Conservation (phyloP, 1,140 invertebrate species). For the Lepidurus apus region DNA sequence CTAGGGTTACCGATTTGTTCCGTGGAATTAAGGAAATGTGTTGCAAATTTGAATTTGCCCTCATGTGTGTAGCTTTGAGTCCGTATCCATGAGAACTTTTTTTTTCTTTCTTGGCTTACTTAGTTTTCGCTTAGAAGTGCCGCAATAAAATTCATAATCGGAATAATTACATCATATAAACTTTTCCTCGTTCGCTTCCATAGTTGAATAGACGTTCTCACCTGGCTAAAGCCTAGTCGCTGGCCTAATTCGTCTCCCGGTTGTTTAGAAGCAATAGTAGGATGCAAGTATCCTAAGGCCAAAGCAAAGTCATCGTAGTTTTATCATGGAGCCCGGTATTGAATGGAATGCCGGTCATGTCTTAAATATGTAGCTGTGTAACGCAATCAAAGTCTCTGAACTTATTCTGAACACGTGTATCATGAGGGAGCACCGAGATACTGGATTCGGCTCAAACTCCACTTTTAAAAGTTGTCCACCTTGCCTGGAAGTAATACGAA, state of each 20-base stretch:
- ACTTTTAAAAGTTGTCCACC: slow-evolving; percentile 49
- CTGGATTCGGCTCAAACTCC: slow-evolving; percentile 43
- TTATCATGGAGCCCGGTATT: slow-evolving; percentile 45
- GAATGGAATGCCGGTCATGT: background rate
- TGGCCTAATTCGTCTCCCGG: slow-evolving; percentile 47
- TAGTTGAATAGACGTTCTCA: slow-evolving; percentile 29
- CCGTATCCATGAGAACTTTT: no score
- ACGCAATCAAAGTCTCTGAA: no score
- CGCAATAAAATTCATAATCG: no score
- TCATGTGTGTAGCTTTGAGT: no score
- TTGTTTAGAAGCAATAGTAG: slow-evolving; percentile 50
- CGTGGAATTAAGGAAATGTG: no score
- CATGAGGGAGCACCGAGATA: slow-evolving; percentile 48
- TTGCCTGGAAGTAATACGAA: slow-evolving; percentile 40
- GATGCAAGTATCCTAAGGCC: slow-evolving; percentile 47
- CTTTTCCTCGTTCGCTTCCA: no score
- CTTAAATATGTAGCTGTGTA: no score
- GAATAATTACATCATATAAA: no score
- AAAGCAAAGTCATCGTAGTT: slow-evolving; percentile 53
- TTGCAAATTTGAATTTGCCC: no score
- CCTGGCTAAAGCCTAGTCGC: slow-evolving; percentile 44
- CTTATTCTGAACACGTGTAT: slow-evolving; percentile 44
- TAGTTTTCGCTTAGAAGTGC: no score
- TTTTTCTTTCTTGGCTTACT: no score
- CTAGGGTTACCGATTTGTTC: no score